Conservation (phyloP, 2,888 invertebrate species). For the Spisula solida region DNA sequence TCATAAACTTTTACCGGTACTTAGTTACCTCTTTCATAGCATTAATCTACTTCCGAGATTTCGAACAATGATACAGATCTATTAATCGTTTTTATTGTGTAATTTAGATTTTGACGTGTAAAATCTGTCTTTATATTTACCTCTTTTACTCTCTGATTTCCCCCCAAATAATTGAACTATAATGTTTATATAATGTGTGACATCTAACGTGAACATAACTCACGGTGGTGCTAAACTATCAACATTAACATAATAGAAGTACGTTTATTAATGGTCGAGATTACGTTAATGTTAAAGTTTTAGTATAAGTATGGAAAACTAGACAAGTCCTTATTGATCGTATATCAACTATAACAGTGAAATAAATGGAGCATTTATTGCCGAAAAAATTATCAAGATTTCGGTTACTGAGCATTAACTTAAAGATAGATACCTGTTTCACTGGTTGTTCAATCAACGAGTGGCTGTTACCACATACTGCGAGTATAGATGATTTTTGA, state of each 20-base stretch:
- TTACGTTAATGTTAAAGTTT: not conserved
- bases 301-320: not conserved
- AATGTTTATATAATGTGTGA: not conserved
- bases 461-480: not conserved
- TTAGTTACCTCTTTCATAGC: too few species aligned
- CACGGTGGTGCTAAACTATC: not conserved
- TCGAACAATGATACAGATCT: too few species aligned
- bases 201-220: not conserved
- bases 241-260: not conserved
- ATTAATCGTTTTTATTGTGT: too few species aligned
- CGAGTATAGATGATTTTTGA: not conserved
- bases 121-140: too few species aligned
- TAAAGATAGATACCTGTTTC: not conserved
- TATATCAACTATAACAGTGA: not conserved
- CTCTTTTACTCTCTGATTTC: too few species aligned
- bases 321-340: not conserved
- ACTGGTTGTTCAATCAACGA: not conserved
- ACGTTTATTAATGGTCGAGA: not conserved
- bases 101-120: too few species aligned
- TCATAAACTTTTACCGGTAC: too few species aligned
- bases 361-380: conserved; percentile 22
- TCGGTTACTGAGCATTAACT: not conserved
- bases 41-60: too few species aligned
- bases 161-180: not conserved
- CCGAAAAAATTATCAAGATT: conserved; percentile 3